Percentiles rank a stretch among this genome's conserved stretches.
Conservation (phyloP, 2,888 invertebrate species). For the Eugnorisma glareosa region DNA sequence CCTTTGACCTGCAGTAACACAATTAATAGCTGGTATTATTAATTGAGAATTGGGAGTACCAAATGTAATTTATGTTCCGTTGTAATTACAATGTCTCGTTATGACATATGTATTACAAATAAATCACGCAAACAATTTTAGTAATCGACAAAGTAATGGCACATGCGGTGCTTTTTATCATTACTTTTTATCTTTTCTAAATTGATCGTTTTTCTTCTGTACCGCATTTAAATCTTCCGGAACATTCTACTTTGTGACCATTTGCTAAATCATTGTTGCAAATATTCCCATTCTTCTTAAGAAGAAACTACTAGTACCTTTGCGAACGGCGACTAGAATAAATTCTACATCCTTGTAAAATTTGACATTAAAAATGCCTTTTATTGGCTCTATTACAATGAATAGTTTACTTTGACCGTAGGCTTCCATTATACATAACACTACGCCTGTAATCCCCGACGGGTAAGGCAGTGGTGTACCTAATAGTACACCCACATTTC, state of each 20-base stretch:
- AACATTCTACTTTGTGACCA: neutral
- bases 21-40: slow-evolving; percentile 14
- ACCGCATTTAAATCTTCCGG: neutral
- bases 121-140: slow-evolving; percentile 37
- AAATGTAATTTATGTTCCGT: slow-evolving; percentile 36
- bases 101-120: slow-evolving; percentile 35
- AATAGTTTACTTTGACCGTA: too few species aligned
- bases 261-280: neutral
- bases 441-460: too few species aligned
- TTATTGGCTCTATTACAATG: too few species aligned
- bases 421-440: too few species aligned
- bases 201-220: neutral
- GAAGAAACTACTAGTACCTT: neutral
- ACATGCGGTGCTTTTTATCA: neutral
- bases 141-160: neutral
- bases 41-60: slow-evolving; percentile 18
- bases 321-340: neutral
- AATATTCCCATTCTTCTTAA: neutral
- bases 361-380: neutral
- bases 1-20: slow-evolving; percentile 15
- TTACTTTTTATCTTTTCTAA: neutral
- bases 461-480: too few species aligned
- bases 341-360: neutral
- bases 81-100: slow-evolving; percentile 44
- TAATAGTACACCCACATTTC: too few species aligned